Conservation (phyloP, 2,113 vertebrate genomes). For the Leucopternis melanops region DNA sequence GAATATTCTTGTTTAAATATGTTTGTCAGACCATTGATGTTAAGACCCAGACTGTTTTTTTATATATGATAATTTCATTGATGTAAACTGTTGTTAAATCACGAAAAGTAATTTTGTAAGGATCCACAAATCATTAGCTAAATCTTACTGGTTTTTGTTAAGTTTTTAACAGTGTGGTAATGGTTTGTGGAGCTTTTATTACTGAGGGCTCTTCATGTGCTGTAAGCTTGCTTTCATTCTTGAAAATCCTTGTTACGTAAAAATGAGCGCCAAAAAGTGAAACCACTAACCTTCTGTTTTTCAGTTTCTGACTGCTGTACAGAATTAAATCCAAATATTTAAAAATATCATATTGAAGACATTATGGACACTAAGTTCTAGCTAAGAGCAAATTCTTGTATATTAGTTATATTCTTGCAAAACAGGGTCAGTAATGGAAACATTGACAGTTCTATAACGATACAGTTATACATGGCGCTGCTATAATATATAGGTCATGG, state of each 20-base stretch:
- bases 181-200: constrained; percentile 15
- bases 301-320: constrained; percentile 3
- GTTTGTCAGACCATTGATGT: constrained; percentile 45
- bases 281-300: not conserved
- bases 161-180: not conserved
- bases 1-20: constrained; percentile 56
- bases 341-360: not conserved
- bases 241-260: not conserved
- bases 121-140: not conserved
- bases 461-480: not conserved
- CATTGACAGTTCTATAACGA: not conserved
- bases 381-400: not conserved
- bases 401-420: not conserved
- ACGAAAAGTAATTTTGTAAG: not conserved
- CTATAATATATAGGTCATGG: not conserved
- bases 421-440: not conserved
- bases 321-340: constrained; percentile 4
- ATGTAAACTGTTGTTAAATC: constrained; percentile 19
- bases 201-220: not conserved
- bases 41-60: constrained; percentile 27
- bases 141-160: not conserved
- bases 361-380: not conserved
- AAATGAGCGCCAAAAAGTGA: constrained; percentile 5
- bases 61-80: constrained; percentile 20
- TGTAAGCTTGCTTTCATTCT: not conserved